A percentile compares a stretch with the other conserved stretches of the same genome.
phyloP scores from a whole-genome alignment of 2,113 vertebrate species.

The Cairina moschata region DNA sequence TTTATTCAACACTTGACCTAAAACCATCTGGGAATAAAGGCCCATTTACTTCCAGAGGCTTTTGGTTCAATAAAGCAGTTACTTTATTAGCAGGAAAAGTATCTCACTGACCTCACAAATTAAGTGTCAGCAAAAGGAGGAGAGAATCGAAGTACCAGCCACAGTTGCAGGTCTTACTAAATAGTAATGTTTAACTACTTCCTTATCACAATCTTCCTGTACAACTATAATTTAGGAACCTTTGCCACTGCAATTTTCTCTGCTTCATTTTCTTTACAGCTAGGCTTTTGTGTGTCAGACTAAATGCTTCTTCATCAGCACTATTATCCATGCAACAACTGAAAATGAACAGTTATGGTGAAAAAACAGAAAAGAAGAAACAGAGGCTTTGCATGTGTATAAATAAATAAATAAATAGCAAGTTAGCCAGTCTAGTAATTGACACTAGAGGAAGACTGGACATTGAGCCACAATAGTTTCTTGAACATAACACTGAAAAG shows the following conservation, averaged over 20 bases:
- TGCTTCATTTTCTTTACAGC: slow-evolving; percentile 55
- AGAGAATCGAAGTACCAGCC: slow-evolving; percentile 53
- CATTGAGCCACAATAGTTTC: background rate
- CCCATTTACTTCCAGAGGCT: background rate
- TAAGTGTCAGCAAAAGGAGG: slow-evolving; percentile 71
- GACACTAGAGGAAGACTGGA: background rate
- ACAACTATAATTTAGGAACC: slow-evolving; percentile 73
- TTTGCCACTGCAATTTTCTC: slow-evolving; percentile 71
- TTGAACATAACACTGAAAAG: background rate
- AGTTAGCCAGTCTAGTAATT: background rate
- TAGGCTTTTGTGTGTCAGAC: slow-evolving; percentile 53
- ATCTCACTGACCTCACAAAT: slow-evolving; percentile 49
- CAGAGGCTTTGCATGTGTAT: background rate
- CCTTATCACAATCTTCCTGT: slow-evolving; percentile 72
- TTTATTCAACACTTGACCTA: background rate
- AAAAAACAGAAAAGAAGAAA: slow-evolving; percentile 6
- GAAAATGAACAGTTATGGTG: slow-evolving; percentile 50
- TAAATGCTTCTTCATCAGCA: slow-evolving; percentile 63
- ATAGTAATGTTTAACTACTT: slow-evolving; percentile 78
- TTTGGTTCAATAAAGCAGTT: slow-evolving; percentile 4
- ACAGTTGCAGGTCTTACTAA: slow-evolving; percentile 64
- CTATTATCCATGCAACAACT: slow-evolving; percentile 48
- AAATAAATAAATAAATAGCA: background rate
- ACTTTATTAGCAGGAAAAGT: slow-evolving; percentile 43
- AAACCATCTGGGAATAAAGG: background rate